Conservation (phyloP, 2,888 invertebrate species). For the Linyphia triangularis region DNA sequence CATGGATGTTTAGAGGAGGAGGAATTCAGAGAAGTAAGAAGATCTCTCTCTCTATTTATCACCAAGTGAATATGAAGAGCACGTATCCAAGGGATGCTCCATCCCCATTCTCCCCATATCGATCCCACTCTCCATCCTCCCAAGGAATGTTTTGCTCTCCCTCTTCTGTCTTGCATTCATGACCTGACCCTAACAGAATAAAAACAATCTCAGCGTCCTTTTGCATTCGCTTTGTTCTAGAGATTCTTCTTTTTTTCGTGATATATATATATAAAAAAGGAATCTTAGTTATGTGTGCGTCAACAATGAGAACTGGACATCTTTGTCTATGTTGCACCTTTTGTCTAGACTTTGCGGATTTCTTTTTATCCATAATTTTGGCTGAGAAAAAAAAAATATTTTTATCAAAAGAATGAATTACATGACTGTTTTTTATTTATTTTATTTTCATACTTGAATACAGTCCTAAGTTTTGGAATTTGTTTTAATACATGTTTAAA, state of each 20-base stretch:
- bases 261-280: too few relatives aligned
- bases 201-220: conserved; percentile 15
- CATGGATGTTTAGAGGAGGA: background rate
- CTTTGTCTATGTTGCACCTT: too few relatives aligned
- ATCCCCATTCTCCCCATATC: conserved; percentile 1
- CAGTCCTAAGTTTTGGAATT: too few relatives aligned
- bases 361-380: too few relatives aligned
- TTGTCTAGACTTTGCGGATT: too few relatives aligned
- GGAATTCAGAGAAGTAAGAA: background rate
- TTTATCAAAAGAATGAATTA: too few relatives aligned
- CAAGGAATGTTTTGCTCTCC: conserved; percentile 16
- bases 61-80: conserved; percentile 32
- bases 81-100: conserved; percentile 3
- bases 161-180: conserved; percentile 11
- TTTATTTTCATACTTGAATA: too few relatives aligned
- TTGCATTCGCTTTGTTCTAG: background rate
- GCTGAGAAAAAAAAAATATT: too few relatives aligned
- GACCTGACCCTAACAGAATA: conserved; percentile 15
- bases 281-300: too few relatives aligned
- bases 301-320: too few relatives aligned
- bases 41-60: background rate
- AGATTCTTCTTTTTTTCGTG: background rate
- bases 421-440: too few relatives aligned
- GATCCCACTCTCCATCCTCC: conserved; percentile 9
- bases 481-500: too few relatives aligned